These are phyloP conservation scores for Lanius ludovicianus DNA, from an alignment of 2,113 vertebrate species.

Conservation along the genomic window DNA sequence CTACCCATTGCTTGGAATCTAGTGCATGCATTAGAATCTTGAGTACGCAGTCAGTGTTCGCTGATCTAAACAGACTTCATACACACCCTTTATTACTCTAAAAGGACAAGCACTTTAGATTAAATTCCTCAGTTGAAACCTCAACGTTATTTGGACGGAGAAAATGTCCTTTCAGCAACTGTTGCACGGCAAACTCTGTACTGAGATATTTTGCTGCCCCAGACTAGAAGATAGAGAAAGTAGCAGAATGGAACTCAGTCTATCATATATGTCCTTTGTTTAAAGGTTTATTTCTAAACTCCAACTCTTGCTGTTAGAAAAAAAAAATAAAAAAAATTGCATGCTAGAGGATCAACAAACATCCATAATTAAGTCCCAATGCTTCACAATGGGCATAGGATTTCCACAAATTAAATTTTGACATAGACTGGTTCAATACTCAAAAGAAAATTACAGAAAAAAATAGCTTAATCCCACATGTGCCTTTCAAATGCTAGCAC, in stretches of 20 bases:
- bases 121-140: not conserved
- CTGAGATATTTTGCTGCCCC: not conserved
- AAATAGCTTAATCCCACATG: rapidly evolving
- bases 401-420: not conserved
- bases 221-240: not conserved
- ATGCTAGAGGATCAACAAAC: not conserved
- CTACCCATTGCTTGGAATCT: not conserved
- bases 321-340: not conserved
- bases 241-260: not conserved
- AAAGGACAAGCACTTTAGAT: not conserved
- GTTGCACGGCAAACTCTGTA: not conserved
- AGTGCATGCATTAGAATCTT: not conserved
- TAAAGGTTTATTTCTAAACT: not conserved
- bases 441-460: not conserved
- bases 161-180: not conserved
- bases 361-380: not conserved
- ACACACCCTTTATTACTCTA: not conserved
- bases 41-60: not conserved
- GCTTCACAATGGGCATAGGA: not conserved
- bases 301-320: not conserved
- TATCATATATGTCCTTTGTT: not conserved
- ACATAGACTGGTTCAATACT: not conserved
- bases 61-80: not conserved
- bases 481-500: not conserved
- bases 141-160: not conserved